Base-by-base conservation (phyloP, 2,113 vertebrate species). In the Sporophila hypoxantha region DNA sequence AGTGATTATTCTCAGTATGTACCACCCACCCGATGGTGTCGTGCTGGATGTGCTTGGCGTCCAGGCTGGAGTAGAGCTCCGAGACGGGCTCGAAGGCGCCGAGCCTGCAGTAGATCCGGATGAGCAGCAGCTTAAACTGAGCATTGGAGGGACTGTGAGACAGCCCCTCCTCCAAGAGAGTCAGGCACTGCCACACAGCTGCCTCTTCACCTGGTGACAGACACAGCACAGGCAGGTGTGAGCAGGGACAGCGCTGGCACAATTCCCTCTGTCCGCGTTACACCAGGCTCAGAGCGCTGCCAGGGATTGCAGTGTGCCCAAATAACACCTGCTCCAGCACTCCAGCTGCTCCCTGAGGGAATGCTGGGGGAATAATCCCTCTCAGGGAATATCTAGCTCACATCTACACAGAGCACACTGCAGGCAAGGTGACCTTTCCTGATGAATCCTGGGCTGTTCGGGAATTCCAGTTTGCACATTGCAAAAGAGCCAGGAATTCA, bases 11-110 rank as follows among this genome's bases (percentile, higher is more conserved):
- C 96, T 96, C 95, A 96, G 97, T 97, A 89, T 95, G 93, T 95
- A 96, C 93, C 89, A 97, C 98, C 96, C 94, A 99, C 99, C 99
- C 99, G 90, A 99, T 99, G 93, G 99, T 99, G 96, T 99, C 99
- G 20, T 99, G 99, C 95, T 99, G 99, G 42, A 99, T 98, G 42
- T 99, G 99, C 85, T 99, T 99, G 70, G 99, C 99, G 29, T 99
- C 99, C 11, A 99, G 98, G 95, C 98, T 99, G 95, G 98, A 97
- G 90, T 99, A 99, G 12, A 99, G 98, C 94, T 99, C 99, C 83
- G 98, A 98, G 14, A 99, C 98, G 0, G 99, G 99, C 93, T 99
- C 98, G 46, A 99, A 99, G 11, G 98, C 98, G 76, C 99, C 99
- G 60, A 99, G 96, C 75, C 95, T 95, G 93, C 99, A 99, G 97